A percentile compares a stretch with the other conserved stretches of the same genome.
Evolutionary conservation across 2,797 vertebrate species (phyloP).

Genomic region (Dromococcyx pavoninus): DNA sequence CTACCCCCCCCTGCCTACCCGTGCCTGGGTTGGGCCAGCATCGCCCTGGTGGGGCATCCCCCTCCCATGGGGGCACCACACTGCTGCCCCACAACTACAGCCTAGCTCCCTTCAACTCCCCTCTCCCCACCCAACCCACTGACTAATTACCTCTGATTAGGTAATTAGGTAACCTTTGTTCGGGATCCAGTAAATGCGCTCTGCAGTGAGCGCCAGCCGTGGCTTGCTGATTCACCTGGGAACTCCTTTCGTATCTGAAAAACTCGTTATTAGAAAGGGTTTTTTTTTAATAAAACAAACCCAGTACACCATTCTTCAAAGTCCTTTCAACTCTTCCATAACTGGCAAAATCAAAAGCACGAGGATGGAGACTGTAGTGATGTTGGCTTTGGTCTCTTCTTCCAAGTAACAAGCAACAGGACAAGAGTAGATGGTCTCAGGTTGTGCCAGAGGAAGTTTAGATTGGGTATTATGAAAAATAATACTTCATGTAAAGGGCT

Average conservation of each 20-base stretch:
- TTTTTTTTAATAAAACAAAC: background rate
- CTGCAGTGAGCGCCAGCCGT: accelerated
- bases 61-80: background rate
- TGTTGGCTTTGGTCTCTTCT: too few relatives aligned
- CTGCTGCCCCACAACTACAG: too few relatives aligned
- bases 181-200: accelerated
- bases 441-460: too few relatives aligned
- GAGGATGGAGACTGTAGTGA: too few relatives aligned
- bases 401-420: too few relatives aligned
- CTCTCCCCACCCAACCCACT: background rate
- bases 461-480: too few relatives aligned
- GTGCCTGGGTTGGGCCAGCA: accelerated
- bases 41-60: too few relatives aligned
- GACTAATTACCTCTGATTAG: background rate
- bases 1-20: background rate
- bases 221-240: background rate
- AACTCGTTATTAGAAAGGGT: background rate
- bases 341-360: background rate
- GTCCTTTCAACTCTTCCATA: background rate
- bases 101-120: too few relatives aligned
- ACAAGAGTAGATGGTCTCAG: too few relatives aligned
- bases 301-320: background rate
- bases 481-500: too few relatives aligned
- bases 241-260: background rate
- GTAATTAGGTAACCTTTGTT: background rate